A percentile compares a stretch with the other conserved stretches of the same genome.
These are phyloP conservation scores for Avahi laniger DNA, from an alignment of 2,797 vertebrate genomes.

Conservation along the genomic window DNA sequence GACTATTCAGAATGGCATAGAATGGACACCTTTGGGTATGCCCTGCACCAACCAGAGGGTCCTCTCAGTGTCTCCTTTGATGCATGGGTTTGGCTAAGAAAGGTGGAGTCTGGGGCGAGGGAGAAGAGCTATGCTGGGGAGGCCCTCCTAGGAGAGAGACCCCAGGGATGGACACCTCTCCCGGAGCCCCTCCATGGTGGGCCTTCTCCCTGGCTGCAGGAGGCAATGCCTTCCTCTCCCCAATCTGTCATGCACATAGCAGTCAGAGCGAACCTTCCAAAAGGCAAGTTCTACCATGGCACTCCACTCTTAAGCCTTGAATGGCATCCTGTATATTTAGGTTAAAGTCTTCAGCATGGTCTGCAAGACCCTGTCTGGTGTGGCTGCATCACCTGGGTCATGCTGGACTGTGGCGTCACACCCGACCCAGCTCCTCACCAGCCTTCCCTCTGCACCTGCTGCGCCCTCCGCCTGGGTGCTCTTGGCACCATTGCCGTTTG, in stretches of 20 bases:
- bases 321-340: not conserved
- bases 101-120: not conserved
- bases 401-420: not conserved
- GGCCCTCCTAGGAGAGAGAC: not conserved
- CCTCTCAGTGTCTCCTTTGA: not conserved
- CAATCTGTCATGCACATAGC: not conserved
- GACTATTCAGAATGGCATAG: not conserved
- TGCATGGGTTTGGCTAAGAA: not conserved
- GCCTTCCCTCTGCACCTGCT: not conserved
- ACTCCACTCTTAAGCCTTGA: not conserved
- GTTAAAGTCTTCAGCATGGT: not conserved
- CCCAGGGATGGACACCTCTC: not conserved
- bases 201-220: not conserved
- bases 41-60: not conserved
- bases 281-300: not conserved
- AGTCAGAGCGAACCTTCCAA: not conserved
- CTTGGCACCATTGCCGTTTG: not conserved
- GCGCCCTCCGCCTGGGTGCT: not conserved
- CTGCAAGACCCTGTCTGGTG: not conserved
- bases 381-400: not conserved
- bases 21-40: not conserved
- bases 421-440: not conserved
- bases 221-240: not conserved
- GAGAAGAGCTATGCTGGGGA: not conserved
- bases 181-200: not conserved